These are phyloP conservation scores for Eurytoma californica DNA, from an alignment of 2,888 invertebrate genomes.

Conservation along the genomic window DNA sequence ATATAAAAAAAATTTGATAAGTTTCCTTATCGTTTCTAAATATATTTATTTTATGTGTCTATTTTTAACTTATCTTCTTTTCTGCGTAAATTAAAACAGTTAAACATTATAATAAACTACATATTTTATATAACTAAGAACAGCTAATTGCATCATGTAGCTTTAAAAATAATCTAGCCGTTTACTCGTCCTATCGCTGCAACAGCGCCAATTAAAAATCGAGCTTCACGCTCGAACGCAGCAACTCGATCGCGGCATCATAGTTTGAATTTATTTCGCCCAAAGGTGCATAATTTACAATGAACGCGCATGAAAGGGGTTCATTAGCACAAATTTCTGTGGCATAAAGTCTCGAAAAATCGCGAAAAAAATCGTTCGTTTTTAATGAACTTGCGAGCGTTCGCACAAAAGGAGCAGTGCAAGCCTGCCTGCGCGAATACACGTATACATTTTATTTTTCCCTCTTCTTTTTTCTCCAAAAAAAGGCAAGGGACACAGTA, in stretches of 20 bases:
- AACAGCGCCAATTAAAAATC: too few relatives aligned
- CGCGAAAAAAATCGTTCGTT: neutral
- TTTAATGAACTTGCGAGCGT: neutral
- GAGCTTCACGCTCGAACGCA: neutral
- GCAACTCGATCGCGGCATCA: neutral
- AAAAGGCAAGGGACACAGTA: neutral
- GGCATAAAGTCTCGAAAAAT: slow-evolving; percentile 5
- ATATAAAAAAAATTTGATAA: too few relatives aligned
- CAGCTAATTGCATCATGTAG: too few relatives aligned
- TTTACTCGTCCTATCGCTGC: too few relatives aligned
- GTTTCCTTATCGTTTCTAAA: too few relatives aligned
- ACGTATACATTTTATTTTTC: slow-evolving; percentile 13
- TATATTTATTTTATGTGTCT: too few relatives aligned
- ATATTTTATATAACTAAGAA: too few relatives aligned
- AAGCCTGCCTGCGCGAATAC: neutral
- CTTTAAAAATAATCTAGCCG: too few relatives aligned
- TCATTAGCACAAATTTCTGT: neutral
- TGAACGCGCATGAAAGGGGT: neutral
- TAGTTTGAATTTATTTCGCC: too few relatives aligned
- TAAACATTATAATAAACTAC: too few relatives aligned
- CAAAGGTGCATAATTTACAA: neutral
- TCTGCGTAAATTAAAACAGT: too few relatives aligned
- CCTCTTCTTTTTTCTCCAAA: slow-evolving; percentile 4
- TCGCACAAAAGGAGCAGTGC: neutral
- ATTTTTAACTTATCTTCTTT: too few relatives aligned